A percentile compares a stretch with the other conserved stretches of the same genome.
phyloP scores from a whole-genome alignment of 2,113 vertebrate genomes.

The Bathybates hornii region DNA sequence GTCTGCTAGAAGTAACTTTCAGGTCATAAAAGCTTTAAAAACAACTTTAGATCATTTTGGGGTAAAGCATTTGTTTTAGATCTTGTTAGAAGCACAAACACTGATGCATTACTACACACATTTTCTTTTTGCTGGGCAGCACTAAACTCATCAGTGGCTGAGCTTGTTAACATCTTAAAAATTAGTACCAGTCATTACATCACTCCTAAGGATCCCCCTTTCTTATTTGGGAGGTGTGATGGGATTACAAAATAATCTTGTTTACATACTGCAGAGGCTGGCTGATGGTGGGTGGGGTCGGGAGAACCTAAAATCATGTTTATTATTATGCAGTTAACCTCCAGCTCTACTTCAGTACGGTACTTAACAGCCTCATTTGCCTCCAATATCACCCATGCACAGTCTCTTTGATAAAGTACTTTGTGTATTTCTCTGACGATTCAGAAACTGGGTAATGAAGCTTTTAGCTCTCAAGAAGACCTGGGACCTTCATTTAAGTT shows the following conservation, averaged over 20 bases:
- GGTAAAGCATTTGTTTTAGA: not conserved
- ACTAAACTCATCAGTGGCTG: not conserved
- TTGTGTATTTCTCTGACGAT: not conserved
- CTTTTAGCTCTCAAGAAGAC: not conserved
- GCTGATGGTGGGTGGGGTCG: not conserved
- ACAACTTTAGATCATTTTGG: not conserved
- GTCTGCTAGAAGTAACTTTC: not conserved
- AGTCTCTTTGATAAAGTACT: not conserved
- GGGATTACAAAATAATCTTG: not conserved
- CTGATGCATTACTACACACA: not conserved
- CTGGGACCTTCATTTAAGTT: not conserved
- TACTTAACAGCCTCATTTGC: not conserved
- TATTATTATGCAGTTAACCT: not conserved
- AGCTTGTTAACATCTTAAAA: not conserved
- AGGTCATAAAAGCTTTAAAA: not conserved
- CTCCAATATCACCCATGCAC: not conserved
- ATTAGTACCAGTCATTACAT: not conserved
- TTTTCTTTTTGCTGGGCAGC: not conserved
- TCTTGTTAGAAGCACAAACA: not conserved
- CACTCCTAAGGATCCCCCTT: not conserved
- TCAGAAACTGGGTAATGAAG: not conserved
- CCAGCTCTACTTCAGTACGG: not conserved
- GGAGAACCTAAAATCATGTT: not conserved
- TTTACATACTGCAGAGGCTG: not conserved
- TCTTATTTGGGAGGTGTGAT: not conserved